Evolutionary conservation across 2,888 invertebrate species (phyloP), one percentile per base, ranked within the genome.

Genomic region (Smittia aterrima): DNA sequence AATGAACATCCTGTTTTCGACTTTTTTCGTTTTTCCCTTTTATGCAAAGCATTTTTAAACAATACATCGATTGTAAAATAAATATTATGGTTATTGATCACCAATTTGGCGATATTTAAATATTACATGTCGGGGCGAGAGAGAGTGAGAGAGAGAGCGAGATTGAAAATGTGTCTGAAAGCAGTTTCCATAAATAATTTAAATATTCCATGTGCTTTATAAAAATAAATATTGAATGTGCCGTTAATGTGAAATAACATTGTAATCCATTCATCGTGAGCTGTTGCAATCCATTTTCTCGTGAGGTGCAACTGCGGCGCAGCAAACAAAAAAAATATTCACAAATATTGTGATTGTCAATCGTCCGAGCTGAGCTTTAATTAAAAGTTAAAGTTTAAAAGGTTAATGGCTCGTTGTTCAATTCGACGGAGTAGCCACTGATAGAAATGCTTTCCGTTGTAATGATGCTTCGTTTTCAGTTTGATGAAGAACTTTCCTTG

Each of bases 91-190:
- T 22, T 58, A 58, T 58, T 58, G 58, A 58, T 58, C 58, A 58
- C 20, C 58, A 58, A 58, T 58, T 58, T 58, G 58, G 58, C 22
- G n/a, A 22, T 58, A 58, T 58, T 58, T 58, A 58, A 58, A 58
- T 22, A 22, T 58, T 22, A 22, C 58, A 58, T 18, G 22, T 58
- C 22, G 18, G 9, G 9, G n/a, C n/a, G n/a, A n/a, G n/a, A n/a
- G n/a, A n/a, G n/a, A n/a, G 9, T 38, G 9, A 47, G 16, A 2
- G 47, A 47, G 11, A 47, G 2, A 13, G 13, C n/a, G 47, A 58
- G 58, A 58, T 20, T 58, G 58, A 58, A 58, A 58, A 58, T 22
- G 58, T 22, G n/a, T 58, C 20, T 22, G 58, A 58, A 58, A 58
- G n/a, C 58, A 58, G 18, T 58, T 58, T 58, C 58, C 58, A 58